A percentile compares a stretch with the other conserved stretches of the same genome.
Evolutionary conservation across 2,797 vertebrate species (phyloP).

Genomic region (Sparidentex hasta): DNA sequence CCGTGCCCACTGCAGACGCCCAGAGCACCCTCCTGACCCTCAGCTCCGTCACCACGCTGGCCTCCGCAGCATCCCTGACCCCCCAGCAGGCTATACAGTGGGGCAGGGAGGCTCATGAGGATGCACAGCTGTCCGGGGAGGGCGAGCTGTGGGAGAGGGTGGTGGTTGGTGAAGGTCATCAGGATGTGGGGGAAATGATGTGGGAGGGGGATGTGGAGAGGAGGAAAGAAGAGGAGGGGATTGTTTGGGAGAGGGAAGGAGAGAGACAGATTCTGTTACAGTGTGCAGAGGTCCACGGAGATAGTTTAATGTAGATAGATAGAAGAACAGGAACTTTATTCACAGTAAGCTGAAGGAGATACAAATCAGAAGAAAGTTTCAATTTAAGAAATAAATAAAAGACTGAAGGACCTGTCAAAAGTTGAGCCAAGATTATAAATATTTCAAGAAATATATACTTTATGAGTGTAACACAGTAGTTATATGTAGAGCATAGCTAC

Average conservation of each 20-base stretch:
- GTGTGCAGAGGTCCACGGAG: slow-evolving; percentile 60
- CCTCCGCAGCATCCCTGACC: slow-evolving; percentile 34
- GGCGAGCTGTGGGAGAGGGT: slow-evolving; percentile 68
- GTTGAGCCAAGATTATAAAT: slow-evolving; percentile 25
- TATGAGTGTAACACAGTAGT: slow-evolving; percentile 33
- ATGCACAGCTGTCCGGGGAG: slow-evolving; percentile 36
- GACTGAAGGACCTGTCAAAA: slow-evolving; percentile 24
- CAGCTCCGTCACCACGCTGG: slow-evolving; percentile 68
- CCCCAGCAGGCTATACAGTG: slow-evolving; percentile 50
- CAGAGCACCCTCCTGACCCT: slow-evolving; percentile 61
- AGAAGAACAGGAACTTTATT: background rate
- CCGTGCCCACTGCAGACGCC: slow-evolving; percentile 25
- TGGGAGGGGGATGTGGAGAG: slow-evolving; percentile 64
- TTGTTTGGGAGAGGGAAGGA: slow-evolving; percentile 68
- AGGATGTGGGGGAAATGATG: slow-evolving; percentile 53
- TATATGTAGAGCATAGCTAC: slow-evolving; percentile 26
- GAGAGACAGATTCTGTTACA: slow-evolving; percentile 67
- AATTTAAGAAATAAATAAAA: slow-evolving; percentile 13
- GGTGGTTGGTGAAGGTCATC: slow-evolving; percentile 44
- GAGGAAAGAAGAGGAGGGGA: slow-evolving; percentile 53
- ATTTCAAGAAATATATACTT: slow-evolving; percentile 36
- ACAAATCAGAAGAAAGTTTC: background rate
- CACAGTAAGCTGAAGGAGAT: slow-evolving; percentile 9
- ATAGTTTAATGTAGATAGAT: slow-evolving; percentile 70
- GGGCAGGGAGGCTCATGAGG: slow-evolving; percentile 32